Evolutionary conservation across 1,140 invertebrate species (phyloP), one percentile per base, ranked within the genome.

Genomic region (Papilio glaucus): DNA sequence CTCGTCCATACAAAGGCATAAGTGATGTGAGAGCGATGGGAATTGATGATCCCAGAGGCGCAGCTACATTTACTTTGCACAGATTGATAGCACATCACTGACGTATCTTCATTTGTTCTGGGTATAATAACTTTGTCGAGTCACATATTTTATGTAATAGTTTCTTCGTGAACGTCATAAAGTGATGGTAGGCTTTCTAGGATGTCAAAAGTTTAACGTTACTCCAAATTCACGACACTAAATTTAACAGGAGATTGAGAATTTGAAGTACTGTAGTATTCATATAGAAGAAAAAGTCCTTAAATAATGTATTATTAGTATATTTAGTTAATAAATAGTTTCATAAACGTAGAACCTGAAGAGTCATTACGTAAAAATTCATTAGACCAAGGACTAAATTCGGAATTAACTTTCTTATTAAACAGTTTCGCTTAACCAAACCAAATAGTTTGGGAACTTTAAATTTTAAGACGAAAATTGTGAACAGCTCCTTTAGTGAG

Each of bases 1-100:
- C 26, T 37, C 60, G 60, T 37, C 33, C 60, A 57, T 57, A 62
- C 60, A 62, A 62, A 62, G 29, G 60, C 60, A 15, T 29, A 29
- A 37, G 60, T 62, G 60, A 62, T 37, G 60, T 37, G 60, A 21
- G 60, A 37, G 60, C 13, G 60, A 29, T 37, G 60, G 8, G 26
- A 24, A 62, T 62, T 62, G 60, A 62, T 62, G 60, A 37, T 0
- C 18, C 0, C 18, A 3, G 21, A 24, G 49, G 49, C 49, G 15
- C 49, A 5, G 45, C 49, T 15, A n/a, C 29, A 18, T 26, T 18
- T 15, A 10, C 60, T 37, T 37, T 10, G 24, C 33, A 62, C 60
- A 62, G 13, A 62, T 62, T 18, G 26, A 33, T 62, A 26, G 10
- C 29, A 18, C 60, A 37, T 37, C 60, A 57, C 21, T 37, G 60